Base-by-base conservation (phyloP, 2,888 invertebrate species). In the Ditula angustiorana region DNA sequence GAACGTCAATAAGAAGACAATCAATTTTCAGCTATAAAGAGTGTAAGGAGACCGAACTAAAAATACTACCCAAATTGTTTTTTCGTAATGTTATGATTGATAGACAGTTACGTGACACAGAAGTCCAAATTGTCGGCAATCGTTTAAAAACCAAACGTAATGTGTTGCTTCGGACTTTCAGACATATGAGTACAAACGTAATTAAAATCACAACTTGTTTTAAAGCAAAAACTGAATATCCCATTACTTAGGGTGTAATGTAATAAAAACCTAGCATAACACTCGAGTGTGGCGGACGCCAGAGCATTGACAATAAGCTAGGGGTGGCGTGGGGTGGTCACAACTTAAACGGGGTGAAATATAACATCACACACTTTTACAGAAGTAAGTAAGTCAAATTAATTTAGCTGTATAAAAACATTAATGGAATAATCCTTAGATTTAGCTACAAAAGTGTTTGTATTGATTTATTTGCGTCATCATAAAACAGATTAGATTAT, bases 121-220 rank as follows among this genome's bases (percentile, higher is more conserved):
- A n/a, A n/a, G n/a, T n/a, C n/a, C n/a, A n/a, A n/a, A n/a, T n/a
- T n/a, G n/a, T n/a, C n/a, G n/a, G n/a, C n/a, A n/a, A n/a, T n/a
- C n/a, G n/a, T n/a, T n/a, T n/a, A n/a, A n/a, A n/a, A n/a, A n/a
- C n/a, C n/a, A n/a, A n/a, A n/a, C n/a, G n/a, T n/a, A n/a, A n/a
- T n/a, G n/a, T n/a, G n/a, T n/a, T n/a, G n/a, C n/a, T n/a, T n/a
- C n/a, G n/a, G n/a, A n/a, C n/a, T n/a, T n/a, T n/a, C n/a, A n/a
- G 19, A 41, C 41, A 2, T 41, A 19, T 41, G 8, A 10, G 10
- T 41, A 41, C 16, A 41, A 19, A 10, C 19, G 16, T 41, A 19
- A 41, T 19, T 19, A 41, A 41, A 41, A 41, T 41, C 41, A 41
- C 37, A 37, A 37, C 41, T 41, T 19, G 19, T 50, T 50, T 50